These are phyloP conservation scores for Phyllopteryx taeniolatus DNA, from an alignment of 2,113 vertebrate species.

Conservation along the genomic window DNA sequence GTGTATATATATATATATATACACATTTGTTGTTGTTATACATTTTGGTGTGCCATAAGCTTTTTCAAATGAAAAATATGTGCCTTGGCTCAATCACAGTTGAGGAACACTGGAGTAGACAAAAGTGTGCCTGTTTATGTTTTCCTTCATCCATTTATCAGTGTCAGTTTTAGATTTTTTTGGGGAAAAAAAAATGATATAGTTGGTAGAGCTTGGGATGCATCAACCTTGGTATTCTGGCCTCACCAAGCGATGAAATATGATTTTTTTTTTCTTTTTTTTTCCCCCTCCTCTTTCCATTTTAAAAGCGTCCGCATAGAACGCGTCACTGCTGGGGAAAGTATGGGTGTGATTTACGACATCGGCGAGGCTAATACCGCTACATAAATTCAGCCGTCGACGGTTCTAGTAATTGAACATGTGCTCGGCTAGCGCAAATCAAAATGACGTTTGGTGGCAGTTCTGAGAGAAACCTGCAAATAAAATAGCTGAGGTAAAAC, in stretches of 20 bases:
- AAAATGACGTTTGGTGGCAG: constrained; percentile 7
- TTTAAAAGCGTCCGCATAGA: not conserved
- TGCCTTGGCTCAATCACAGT: too few relatives aligned
- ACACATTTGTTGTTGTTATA: too few relatives aligned
- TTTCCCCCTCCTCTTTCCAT: not conserved
- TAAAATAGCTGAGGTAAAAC: constrained; percentile 1
- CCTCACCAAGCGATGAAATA: not conserved
- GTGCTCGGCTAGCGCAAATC: not conserved
- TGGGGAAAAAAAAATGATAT: not conserved
- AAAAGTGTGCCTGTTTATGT: not conserved
- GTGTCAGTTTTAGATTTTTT: not conserved
- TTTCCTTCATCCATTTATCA: not conserved
- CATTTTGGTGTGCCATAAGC: too few relatives aligned
- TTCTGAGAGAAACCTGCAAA: constrained; percentile 3
- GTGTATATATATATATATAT: too few relatives aligned
- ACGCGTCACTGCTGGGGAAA: not conserved
- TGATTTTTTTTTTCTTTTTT: not conserved
- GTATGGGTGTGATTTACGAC: not conserved
- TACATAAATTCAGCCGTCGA: not conserved
- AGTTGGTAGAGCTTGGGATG: not conserved
- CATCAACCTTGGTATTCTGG: not conserved
- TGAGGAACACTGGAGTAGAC: not conserved
- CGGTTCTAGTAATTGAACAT: constrained; percentile 4
- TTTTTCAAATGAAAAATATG: too few relatives aligned
- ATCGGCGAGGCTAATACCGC: not conserved